phyloP scores from a whole-genome alignment of 2,888 invertebrate genomes.

The Tineola bisselliella region DNA sequence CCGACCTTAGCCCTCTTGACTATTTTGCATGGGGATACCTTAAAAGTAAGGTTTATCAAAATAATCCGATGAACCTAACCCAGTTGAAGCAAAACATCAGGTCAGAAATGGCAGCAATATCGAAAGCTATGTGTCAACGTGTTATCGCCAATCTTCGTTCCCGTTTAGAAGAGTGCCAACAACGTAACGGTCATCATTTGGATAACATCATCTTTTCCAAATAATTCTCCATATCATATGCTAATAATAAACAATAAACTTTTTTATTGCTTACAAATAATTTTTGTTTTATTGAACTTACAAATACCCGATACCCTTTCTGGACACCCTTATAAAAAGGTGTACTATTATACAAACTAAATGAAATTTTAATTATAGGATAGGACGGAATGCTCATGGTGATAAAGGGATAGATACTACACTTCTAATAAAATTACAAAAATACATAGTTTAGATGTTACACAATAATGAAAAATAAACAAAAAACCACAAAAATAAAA shows the following conservation, averaged over 20 bases:
- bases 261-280: slow-evolving; percentile 13
- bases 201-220: slow-evolving; percentile 18
- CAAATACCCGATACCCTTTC: slow-evolving; percentile 15
- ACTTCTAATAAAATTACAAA: no score
- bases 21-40: slow-evolving; percentile 18
- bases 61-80: slow-evolving; percentile 19
- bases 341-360: no score
- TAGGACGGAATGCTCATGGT: no score
- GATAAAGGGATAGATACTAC: no score
- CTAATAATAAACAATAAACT: slow-evolving; percentile 15
- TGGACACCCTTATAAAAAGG: slow-evolving; percentile 16
- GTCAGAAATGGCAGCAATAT: slow-evolving; percentile 20
- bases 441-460: no score
- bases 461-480: no score
- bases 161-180: slow-evolving; percentile 19
- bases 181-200: slow-evolving; percentile 18
- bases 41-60: slow-evolving; percentile 19
- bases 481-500: no score
- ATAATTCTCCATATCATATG: slow-evolving; percentile 14
- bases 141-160: slow-evolving; percentile 19
- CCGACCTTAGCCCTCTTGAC: slow-evolving; percentile 16
- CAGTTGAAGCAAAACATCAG: slow-evolving; percentile 18
- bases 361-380: no score
- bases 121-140: slow-evolving; percentile 18
- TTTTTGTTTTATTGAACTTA: slow-evolving; percentile 16